Conservation (phyloP, 2,888 invertebrate genomes). For the Diarsia mendica region DNA sequence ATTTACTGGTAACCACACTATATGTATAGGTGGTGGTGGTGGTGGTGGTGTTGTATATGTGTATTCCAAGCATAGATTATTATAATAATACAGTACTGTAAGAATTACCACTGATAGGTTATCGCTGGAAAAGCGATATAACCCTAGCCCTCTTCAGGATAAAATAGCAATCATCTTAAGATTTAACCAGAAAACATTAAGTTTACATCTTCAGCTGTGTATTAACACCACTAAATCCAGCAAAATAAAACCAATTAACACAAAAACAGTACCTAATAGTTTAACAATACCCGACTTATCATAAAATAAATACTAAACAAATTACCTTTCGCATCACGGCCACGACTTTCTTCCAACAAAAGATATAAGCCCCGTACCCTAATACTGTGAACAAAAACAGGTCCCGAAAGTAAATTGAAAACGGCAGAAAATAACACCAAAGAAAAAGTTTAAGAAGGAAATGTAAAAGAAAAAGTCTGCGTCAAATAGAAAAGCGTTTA, state of each 20-base stretch:
- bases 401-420: slow-evolving; percentile 58
- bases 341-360: slow-evolving; percentile 34
- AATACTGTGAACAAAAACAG: slow-evolving; percentile 30
- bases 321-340: slow-evolving; percentile 34
- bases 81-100: background rate
- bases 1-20: background rate
- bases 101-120: background rate
- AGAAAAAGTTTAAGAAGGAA: slow-evolving; percentile 41
- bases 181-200: background rate
- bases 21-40: too few relatives aligned
- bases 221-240: background rate
- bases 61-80: background rate
- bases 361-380: slow-evolving; percentile 42
- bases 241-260: background rate
- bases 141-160: background rate
- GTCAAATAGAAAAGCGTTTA: slow-evolving; percentile 27
- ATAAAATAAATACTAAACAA: slow-evolving; percentile 34
- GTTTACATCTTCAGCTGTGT: background rate
- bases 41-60: too few relatives aligned
- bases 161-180: background rate
- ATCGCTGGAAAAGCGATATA: background rate
- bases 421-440: slow-evolving; percentile 48
- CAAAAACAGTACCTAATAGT: slow-evolving; percentile 21
- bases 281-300: slow-evolving; percentile 17
- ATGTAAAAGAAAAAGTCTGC: slow-evolving; percentile 15